These are phyloP conservation scores for Lycaena phlaeas DNA, from an alignment of 2,888 invertebrate species.

Conservation along the genomic window DNA sequence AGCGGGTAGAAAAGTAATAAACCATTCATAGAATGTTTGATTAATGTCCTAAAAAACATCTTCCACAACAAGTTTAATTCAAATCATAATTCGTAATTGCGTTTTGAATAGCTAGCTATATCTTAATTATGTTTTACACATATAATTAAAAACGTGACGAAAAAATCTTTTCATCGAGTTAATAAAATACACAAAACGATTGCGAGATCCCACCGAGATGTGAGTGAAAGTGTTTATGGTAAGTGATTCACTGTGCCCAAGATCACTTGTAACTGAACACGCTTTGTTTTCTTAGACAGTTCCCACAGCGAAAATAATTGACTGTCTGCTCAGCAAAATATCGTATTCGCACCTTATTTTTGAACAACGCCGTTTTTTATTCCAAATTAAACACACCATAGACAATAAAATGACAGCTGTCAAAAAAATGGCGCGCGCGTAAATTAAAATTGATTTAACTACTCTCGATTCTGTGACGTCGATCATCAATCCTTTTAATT, in stretches of 20 bases:
- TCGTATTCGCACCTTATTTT: conserved; percentile 35
- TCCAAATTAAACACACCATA: conserved; percentile 5
- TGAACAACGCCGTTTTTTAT: conserved; percentile 14
- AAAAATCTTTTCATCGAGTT: background rate
- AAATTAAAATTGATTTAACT: background rate
- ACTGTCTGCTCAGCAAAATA: conserved; percentile 58
- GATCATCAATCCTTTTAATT: conserved; percentile 39
- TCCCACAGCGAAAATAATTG: conserved; percentile 66
- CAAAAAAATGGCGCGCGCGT: conserved; percentile 7
- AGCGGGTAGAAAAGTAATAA: too few relatives aligned
- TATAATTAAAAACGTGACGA: background rate
- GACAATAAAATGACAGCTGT: conserved; percentile 13
- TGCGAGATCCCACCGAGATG: conserved; percentile 14
- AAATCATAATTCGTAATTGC: too few relatives aligned
- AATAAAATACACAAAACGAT: background rate
- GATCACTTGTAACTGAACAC: conserved; percentile 61
- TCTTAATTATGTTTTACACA: background rate
- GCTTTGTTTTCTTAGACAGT: conserved; percentile 67
- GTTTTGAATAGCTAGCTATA: too few relatives aligned
- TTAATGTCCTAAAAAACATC: too few relatives aligned
- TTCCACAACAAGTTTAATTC: too few relatives aligned
- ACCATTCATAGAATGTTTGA: too few relatives aligned
- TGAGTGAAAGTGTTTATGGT: conserved; percentile 31
- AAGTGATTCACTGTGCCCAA: conserved; percentile 35
- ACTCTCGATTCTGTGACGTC: conserved; percentile 13